Base-by-base conservation (phyloP, 2,797 vertebrate genomes). In the Sternotherus odoratus region DNA sequence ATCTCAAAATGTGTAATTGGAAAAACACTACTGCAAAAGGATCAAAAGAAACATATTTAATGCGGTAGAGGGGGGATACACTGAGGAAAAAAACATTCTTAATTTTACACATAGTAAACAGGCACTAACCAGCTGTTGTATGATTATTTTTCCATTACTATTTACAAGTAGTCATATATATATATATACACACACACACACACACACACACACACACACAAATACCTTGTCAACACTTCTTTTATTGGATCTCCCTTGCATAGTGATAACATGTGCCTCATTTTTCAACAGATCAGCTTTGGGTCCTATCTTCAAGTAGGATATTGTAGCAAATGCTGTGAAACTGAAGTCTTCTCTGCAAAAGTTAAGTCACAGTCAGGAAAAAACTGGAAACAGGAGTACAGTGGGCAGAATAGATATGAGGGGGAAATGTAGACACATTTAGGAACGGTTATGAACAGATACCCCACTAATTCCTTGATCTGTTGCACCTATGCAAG, bases 311-410 rank as follows among this genome's bases (percentile, higher is more conserved):
- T 99, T 99, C 96, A 99, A 79, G 93, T 99, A 99, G 57, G 99
- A 99, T 96, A 99, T 98, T n/a, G 99, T 99, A 50, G 99, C 98
- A 72, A 99, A 99, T 0, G 99, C 99, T 0, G 99, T 99, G 96
- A 99, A 99, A 97, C 99, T 99, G 98, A 99, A 99, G 94, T 99
- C 99, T 98, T 99, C 99, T 93, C 99, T 98, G 96, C 8, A 89
- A 9, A 80, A 95, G 88, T 94, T 28, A 97, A 93, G 95, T 74
- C 48, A 88, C 46, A 53, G 17, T 95, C 83, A 94, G 78, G 72
- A 33, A 72, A 93, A 82, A 1, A 36, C 0, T 87, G 19, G 23
- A 83, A 21, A 86, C 8, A 60, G 23, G 82, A 28, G 13, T 21
- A 84, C 21, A 54, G 30, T 28, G 26, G 15, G 15, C 26, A 46